phyloP scores from a whole-genome alignment of 2,888 invertebrate species.

The Diadromus collaris region DNA sequence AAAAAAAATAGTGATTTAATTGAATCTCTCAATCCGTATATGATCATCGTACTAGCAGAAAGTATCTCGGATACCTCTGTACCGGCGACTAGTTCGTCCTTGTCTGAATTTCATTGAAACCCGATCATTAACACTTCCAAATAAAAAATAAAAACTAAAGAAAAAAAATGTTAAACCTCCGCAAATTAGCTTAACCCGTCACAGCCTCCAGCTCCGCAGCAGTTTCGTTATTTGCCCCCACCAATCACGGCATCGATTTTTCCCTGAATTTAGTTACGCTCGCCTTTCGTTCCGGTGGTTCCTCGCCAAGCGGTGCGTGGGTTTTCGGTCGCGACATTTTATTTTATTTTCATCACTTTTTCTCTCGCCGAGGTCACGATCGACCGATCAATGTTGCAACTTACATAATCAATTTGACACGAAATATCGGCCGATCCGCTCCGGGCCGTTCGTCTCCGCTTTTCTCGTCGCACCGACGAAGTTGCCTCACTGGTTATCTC shows the following conservation, averaged over 20 bases:
- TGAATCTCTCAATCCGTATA: neutral
- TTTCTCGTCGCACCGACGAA: neutral
- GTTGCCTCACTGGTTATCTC: neutral
- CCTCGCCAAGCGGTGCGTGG: neutral
- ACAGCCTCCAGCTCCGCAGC: no score
- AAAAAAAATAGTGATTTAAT: neutral
- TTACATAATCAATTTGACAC: constrained; percentile 36
- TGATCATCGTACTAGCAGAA: neutral
- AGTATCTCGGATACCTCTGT: neutral
- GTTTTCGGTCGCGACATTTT: neutral
- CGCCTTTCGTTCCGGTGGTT: neutral
- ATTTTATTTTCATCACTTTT: neutral
- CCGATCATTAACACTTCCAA: neutral
- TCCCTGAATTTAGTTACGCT: neutral
- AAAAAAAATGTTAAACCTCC: neutral
- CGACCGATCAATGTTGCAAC: neutral
- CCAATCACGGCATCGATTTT: neutral
- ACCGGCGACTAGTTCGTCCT: neutral
- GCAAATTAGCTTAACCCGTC: neutral
- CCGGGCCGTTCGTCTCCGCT: neutral
- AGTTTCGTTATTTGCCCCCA: no score
- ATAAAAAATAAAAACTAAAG: neutral
- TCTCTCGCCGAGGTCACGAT: neutral
- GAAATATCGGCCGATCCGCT: constrained; percentile 1
- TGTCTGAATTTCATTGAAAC: neutral